Percentiles rank a stretch among this genome's conserved stretches.
These are phyloP conservation scores for Perizoma flavofasciatum DNA, from an alignment of 2,888 invertebrate genomes.

Conservation along the genomic window DNA sequence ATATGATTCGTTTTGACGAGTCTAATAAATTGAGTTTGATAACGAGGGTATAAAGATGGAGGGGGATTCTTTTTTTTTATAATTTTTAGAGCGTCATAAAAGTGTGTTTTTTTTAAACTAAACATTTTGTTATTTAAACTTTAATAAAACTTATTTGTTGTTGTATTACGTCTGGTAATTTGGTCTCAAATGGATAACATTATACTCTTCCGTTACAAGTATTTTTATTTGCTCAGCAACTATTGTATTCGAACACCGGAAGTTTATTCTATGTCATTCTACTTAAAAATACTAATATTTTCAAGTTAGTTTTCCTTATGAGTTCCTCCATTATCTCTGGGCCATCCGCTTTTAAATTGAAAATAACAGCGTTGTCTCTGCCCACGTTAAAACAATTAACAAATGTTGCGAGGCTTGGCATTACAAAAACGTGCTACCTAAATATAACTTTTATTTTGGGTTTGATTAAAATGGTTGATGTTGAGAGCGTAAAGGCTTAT, in stretches of 20 bases:
- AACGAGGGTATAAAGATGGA: no score
- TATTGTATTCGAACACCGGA: constrained; percentile 7
- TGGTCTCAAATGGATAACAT: not conserved
- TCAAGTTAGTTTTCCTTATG: constrained; percentile 14
- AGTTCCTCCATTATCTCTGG: constrained; percentile 25
- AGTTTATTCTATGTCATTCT: constrained; percentile 20
- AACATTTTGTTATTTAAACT: no score
- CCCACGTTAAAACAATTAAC: constrained; percentile 25
- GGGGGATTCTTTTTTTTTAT: no score
- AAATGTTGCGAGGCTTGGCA: constrained; percentile 10
- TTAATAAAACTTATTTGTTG: no score
- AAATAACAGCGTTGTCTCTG: constrained; percentile 32
- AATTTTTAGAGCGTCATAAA: no score
- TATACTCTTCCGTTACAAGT: constrained; percentile 9
- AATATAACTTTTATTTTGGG: constrained; percentile 14
- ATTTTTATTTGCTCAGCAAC: constrained; percentile 2
- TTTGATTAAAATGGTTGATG: constrained; percentile 16
- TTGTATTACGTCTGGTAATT: no score
- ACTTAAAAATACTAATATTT: constrained; percentile 19
- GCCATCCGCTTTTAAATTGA: constrained; percentile 36
- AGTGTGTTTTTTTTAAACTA: no score
- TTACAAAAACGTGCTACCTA: constrained; percentile 9
- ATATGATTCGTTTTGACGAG: no score
- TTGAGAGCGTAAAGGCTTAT: not conserved
- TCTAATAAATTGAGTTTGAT: no score